These are phyloP conservation scores for Steromphala cineraria DNA, from an alignment of 2,888 invertebrate genomes.

Conservation along the genomic window DNA sequence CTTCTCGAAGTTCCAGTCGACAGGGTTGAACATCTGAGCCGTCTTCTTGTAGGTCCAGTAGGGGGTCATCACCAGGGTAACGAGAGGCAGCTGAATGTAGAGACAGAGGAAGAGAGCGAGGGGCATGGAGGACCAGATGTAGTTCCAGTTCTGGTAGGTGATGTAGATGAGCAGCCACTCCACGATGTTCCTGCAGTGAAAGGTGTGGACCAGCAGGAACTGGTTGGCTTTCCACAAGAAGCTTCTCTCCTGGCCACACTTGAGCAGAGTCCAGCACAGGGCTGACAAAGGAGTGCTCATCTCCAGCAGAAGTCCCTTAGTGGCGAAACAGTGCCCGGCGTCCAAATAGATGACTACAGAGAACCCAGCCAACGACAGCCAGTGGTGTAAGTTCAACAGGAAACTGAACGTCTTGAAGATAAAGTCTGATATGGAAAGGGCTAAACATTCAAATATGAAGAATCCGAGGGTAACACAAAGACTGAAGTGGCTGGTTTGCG, in stretches of 20 bases:
- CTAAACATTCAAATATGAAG: conserved; percentile 65
- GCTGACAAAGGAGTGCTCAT: conserved; percentile 70
- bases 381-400: conserved; percentile 64
- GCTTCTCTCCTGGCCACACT: conserved; percentile 57
- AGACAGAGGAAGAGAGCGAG: conserved; percentile 49
- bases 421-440: conserved; percentile 60
- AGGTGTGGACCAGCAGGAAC: conserved; percentile 65
- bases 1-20: conserved; percentile 66
- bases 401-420: conserved; percentile 52
- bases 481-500: conserved; percentile 56
- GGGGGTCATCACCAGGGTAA: conserved; percentile 68
- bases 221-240: conserved; percentile 69
- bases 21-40: conserved; percentile 62
- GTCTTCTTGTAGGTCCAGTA: conserved; percentile 73
- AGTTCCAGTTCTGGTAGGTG: conserved; percentile 59
- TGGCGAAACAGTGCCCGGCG: conserved; percentile 60
- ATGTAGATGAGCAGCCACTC: conserved; percentile 64
- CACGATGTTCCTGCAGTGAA: conserved; percentile 66
- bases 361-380: conserved; percentile 61
- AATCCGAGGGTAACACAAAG: conserved; percentile 60
- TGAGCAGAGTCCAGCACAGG: conserved; percentile 68
- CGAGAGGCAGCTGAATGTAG: conserved; percentile 55
- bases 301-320: conserved; percentile 63
- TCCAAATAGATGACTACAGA: conserved; percentile 44
- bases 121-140: conserved; percentile 62